Conservation (phyloP, 2,113 vertebrate genomes). For the Cyprinodon brontotheroides region DNA sequence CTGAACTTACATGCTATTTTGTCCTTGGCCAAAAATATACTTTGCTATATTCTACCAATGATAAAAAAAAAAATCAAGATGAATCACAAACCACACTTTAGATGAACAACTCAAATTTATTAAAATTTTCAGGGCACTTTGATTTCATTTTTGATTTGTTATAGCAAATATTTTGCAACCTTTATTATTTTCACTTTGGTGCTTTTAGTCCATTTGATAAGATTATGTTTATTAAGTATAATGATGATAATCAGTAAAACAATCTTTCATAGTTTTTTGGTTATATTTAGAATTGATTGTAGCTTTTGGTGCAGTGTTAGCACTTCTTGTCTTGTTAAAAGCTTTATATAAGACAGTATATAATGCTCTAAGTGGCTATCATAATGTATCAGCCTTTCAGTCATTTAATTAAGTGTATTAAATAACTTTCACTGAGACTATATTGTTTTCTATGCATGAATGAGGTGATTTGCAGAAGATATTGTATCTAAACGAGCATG, state of each 20-base stretch:
- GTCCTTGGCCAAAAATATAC: neutral
- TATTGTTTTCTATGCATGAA: slow-evolving; percentile 25
- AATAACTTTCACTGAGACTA: slow-evolving; percentile 32
- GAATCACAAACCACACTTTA: neutral
- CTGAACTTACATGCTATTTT: neutral
- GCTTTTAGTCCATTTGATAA: neutral
- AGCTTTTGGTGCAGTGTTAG: neutral
- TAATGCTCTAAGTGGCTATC: slow-evolving; percentile 9
- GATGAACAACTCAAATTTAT: neutral
- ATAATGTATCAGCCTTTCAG: slow-evolving; percentile 35
- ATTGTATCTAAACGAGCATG: slow-evolving; percentile 1
- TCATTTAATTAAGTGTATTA: slow-evolving; percentile 47
- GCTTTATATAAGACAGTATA: slow-evolving; percentile 13
- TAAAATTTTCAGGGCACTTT: neutral
- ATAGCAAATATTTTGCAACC: slow-evolving; percentile 32
- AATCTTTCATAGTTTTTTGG: neutral
- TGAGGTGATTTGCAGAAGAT: slow-evolving; percentile 25
- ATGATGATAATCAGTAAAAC: neutral
- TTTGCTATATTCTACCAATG: neutral
- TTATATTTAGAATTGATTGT: neutral
- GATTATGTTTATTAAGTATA: neutral
- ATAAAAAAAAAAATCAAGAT: neutral
- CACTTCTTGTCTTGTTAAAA: slow-evolving; percentile 5
- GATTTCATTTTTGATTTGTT: neutral
- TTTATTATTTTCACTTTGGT: neutral